These are phyloP conservation scores for Notolepis coatsorum DNA, from an alignment of 2,797 vertebrate genomes.

Conservation along the genomic window DNA sequence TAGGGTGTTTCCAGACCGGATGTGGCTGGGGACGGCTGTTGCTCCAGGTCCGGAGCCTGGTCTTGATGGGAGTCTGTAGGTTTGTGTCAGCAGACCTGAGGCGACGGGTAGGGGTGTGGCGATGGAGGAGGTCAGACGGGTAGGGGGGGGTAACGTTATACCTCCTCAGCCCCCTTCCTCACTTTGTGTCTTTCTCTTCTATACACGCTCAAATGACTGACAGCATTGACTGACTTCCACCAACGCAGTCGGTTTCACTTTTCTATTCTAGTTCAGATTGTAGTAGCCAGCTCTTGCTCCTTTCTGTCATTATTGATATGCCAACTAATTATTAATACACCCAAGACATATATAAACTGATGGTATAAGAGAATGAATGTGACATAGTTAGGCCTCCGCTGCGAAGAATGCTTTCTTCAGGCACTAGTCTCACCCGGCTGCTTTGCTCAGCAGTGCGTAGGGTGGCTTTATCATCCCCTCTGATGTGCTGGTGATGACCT, in stretches of 20 bases:
- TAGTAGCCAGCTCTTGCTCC: too few relatives aligned
- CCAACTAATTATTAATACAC: too few relatives aligned
- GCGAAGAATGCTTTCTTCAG: constrained; percentile 4
- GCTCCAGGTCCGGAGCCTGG: too few relatives aligned
- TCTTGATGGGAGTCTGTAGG: too few relatives aligned
- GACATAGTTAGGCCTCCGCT: background rate
- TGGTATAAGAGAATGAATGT: constrained; percentile 1
- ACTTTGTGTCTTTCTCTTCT: background rate
- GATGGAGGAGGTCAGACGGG: too few relatives aligned
- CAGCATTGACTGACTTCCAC: background rate
- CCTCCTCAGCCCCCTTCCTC: background rate
- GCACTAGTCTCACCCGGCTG: background rate
- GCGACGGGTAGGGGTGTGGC: too few relatives aligned
- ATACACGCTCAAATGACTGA: background rate
- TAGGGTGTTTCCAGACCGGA: too few relatives aligned
- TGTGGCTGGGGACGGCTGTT: too few relatives aligned
- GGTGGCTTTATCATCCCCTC: background rate
- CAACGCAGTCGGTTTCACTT: background rate
- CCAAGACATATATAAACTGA: too few relatives aligned
- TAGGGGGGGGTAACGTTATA: too few relatives aligned
- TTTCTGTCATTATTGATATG: too few relatives aligned
- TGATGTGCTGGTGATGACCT: background rate
- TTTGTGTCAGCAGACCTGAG: too few relatives aligned
- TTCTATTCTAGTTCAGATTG: background rate
- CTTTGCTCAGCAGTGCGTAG: background rate